These are phyloP conservation scores for Pteronotus mesoamericanus DNA, from an alignment of 2,797 vertebrate species.

Conservation along the genomic window DNA sequence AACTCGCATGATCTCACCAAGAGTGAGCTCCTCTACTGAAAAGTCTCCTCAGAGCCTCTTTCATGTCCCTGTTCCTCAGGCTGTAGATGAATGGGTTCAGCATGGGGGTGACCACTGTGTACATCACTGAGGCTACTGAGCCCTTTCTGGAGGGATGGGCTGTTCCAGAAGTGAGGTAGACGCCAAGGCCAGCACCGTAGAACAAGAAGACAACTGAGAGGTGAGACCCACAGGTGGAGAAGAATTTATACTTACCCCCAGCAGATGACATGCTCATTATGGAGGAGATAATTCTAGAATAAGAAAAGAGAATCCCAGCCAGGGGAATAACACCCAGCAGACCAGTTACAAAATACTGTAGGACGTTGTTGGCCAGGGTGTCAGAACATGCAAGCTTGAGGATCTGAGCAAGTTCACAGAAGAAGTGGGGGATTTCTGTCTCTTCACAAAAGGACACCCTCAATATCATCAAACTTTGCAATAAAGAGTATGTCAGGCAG, in stretches of 20 bases:
- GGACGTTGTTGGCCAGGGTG: not conserved
- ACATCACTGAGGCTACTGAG: constrained; percentile 33
- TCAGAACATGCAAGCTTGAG: constrained; percentile 55
- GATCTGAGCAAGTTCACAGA: constrained; percentile 54
- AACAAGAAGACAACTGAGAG: constrained; percentile 56
- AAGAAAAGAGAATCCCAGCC: constrained; percentile 53
- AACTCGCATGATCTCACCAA: not conserved
- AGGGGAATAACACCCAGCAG: constrained; percentile 45
- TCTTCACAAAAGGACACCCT: constrained; percentile 48
- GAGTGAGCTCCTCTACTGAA: not conserved
- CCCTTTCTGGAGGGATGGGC: constrained; percentile 10
- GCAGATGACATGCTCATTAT: constrained; percentile 18
- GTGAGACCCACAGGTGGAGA: constrained; percentile 61
- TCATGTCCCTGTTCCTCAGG: constrained; percentile 50
- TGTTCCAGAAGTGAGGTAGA: constrained; percentile 43
- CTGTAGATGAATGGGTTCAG: constrained; percentile 66
- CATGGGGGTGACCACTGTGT: constrained; percentile 31
- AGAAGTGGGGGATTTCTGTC: constrained; percentile 56
- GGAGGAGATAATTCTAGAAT: constrained; percentile 40
- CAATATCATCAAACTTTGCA: constrained; percentile 42
- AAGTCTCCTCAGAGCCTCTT: constrained; percentile 28
- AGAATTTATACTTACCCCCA: constrained; percentile 27
- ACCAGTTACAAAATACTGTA: constrained; percentile 24
- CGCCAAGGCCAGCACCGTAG: constrained; percentile 44
- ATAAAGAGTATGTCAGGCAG: constrained; percentile 32